These are phyloP conservation scores for Ormyrus nitidulus DNA, from an alignment of 2,888 invertebrate species.

Conservation along the genomic window DNA sequence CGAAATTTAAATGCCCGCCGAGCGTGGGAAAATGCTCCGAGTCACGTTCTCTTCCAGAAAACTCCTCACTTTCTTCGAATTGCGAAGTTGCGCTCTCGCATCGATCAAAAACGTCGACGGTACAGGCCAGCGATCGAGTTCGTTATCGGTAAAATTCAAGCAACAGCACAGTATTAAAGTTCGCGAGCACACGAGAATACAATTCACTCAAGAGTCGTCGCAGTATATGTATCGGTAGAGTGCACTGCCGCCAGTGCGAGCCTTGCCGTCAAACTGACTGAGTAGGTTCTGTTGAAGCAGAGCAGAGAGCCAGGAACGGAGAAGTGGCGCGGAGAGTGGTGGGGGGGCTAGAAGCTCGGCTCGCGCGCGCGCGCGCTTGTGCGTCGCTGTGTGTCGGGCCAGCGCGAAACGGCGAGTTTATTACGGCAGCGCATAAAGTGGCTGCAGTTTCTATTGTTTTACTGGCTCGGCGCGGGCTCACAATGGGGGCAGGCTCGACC, in stretches of 20 bases:
- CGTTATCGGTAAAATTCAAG: no score
- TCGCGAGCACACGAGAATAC: no score
- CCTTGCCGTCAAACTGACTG: conserved; percentile 45
- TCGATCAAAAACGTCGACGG: no score
- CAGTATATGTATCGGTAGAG: no score
- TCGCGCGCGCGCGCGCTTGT: conserved; percentile 1
- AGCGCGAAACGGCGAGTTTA: conserved; percentile 60
- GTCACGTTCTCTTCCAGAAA: no score
- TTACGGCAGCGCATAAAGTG: conserved; percentile 66
- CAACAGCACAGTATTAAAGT: no score
- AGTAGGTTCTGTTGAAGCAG: neutral
- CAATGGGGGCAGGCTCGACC: conserved; percentile 64
- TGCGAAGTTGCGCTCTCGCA: no score
- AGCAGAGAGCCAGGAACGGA: conserved; percentile 19
- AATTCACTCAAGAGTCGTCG: no score
- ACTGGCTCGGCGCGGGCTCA: conserved; percentile 52
- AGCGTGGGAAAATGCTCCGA: neutral
- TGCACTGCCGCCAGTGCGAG: neutral
- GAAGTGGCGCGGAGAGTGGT: conserved; percentile 10
- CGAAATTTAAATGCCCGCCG: conserved; percentile 35
- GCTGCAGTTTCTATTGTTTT: conserved; percentile 73
- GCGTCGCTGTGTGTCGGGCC: conserved; percentile 15
- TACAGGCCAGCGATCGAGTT: no score
- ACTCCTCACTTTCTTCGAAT: no score
- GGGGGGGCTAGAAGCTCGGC: neutral